These are phyloP conservation scores for Dipodomys ordii DNA, from an alignment of 2,113 vertebrate genomes.

Conservation along the genomic window DNA sequence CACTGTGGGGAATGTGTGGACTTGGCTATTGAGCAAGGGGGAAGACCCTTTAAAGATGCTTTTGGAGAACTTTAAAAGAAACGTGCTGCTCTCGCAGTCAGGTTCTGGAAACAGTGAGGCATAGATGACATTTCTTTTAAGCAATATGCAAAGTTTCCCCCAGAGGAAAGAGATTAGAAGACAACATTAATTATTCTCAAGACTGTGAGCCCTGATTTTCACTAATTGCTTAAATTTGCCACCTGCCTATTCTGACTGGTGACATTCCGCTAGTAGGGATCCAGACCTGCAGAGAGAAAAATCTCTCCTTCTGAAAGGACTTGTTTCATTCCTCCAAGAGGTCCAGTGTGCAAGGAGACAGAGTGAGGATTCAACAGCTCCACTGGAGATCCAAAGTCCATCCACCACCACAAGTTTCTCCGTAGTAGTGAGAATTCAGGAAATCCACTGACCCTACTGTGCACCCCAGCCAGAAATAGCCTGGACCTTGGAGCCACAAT, in stretches of 20 bases:
- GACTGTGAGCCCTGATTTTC: conserved; percentile 73
- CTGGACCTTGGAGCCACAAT: neutral
- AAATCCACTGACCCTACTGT: neutral
- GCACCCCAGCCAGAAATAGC: neutral
- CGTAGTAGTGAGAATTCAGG: neutral
- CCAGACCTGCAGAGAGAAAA: conserved; percentile 53
- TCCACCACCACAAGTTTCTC: neutral
- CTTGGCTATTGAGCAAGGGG: conserved; percentile 25
- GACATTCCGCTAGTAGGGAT: conserved; percentile 61
- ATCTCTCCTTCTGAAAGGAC: conserved; percentile 24
- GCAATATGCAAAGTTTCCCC: conserved; percentile 77
- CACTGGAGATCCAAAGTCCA: neutral
- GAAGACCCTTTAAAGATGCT: conserved; percentile 48
- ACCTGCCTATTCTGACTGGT: conserved; percentile 77
- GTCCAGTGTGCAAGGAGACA: conserved; percentile 13
- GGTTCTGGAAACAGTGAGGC: conserved; percentile 75
- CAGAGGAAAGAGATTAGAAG: conserved; percentile 81
- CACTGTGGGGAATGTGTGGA: neutral
- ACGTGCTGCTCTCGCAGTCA: conserved; percentile 63
- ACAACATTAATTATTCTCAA: conserved; percentile 82
- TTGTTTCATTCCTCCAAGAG: neutral
- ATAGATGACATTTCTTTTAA: conserved; percentile 82
- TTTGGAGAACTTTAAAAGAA: conserved; percentile 55
- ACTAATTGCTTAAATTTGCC: conserved; percentile 82
- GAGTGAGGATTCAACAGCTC: neutral